Evolutionary conservation across 2,113 vertebrate species (phyloP).

Genomic region (Glaucomys volans): DNA sequence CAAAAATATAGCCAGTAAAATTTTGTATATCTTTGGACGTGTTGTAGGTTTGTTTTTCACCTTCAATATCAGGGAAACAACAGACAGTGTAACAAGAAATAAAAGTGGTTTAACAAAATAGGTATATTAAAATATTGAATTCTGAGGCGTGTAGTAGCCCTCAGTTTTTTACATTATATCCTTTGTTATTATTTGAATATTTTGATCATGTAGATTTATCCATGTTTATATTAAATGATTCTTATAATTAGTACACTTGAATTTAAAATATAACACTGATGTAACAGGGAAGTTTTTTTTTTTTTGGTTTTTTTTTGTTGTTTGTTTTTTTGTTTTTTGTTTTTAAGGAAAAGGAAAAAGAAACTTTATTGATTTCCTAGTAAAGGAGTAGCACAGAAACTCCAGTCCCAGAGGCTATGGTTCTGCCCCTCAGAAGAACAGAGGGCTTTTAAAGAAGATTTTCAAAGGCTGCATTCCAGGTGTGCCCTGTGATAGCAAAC

Average conservation of each 20-base stretch:
- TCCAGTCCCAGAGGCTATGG: no score
- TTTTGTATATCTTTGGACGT: background rate
- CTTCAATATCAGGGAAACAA: constrained; percentile 30
- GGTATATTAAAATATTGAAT: background rate
- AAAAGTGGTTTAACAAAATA: background rate
- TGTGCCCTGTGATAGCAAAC: background rate
- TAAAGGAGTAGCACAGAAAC: no score
- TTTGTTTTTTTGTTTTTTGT: background rate
- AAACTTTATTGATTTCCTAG: no score
- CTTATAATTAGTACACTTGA: background rate
- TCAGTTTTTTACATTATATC: background rate
- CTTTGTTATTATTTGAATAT: background rate
- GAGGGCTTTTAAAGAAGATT: no score
- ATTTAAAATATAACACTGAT: constrained; percentile 3
- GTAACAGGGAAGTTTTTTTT: background rate
- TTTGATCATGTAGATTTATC: constrained; percentile 23
- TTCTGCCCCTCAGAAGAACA: no score
- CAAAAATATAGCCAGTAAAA: background rate
- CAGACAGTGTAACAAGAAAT: background rate
- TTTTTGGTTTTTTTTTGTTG: no score
- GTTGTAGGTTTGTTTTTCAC: background rate
- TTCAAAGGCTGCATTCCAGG: no score
- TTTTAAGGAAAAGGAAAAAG: no score
- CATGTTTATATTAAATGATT: background rate
- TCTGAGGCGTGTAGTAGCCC: background rate